Evolutionary conservation across 1,140 invertebrate genomes (phyloP), one percentile per base, ranked within the genome.

Genomic region (Teleopsis dalmanni): DNA sequence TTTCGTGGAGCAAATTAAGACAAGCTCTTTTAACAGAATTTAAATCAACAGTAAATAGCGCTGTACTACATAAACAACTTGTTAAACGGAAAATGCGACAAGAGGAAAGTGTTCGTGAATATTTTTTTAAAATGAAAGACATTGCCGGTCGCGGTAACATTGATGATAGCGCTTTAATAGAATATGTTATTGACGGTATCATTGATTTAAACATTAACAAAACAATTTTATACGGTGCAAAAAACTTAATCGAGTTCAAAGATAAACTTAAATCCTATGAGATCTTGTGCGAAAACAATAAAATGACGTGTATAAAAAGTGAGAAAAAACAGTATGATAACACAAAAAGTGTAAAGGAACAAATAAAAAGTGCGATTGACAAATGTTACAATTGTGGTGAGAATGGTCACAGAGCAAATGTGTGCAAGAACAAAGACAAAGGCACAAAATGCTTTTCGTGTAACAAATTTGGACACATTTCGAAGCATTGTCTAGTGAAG

Each of bases 171-270:
- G 33, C 49, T 14, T 26, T 51, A 10, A 51, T 51, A 11, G 19
- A 46, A n/a, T 51, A 46, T 33, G 35, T 40, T 1, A 51, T 46
- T 19, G 48, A 45, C 8, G 49, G 42, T 14, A 45, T 51, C n/a
- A 7, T 29, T n/a, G 42, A 46, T 18, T 16, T 10, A 7, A 36
- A 19, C 18, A 16, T 16, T 5, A 46, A 51, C 11, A 51, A 38
- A 25, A 19, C 16, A 9, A 40, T 51, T 46, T 41, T 46, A n/a
- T 51, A 51, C 29, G 27, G 22, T 22, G 31, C 34, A 37, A 33
- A 45, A 5, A 38, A 45, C 18, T 25, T 38, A 19, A 31, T 31
- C 13, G 35, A 51, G 14, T 44, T 44, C 21, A 44, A 46, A 25
- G 45, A 36, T 10, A 37, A 36, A 40, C 37, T 41, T 22, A 41